A percentile compares a stretch with the other conserved stretches of the same genome.
Conservation (phyloP, 2,888 invertebrate species). For the Diarsia dahlii region DNA sequence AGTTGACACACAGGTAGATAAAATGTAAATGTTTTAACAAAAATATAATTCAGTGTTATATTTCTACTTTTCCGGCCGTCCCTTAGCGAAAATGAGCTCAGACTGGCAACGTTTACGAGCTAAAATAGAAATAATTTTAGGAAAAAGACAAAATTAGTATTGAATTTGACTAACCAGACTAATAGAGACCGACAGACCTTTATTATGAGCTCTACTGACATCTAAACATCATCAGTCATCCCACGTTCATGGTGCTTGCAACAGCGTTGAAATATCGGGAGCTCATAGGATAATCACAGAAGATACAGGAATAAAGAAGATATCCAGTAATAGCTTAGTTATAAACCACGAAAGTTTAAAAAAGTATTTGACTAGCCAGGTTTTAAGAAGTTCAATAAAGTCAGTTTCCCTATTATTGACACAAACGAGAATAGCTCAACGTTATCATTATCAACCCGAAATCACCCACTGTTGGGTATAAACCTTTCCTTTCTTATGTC, state of each 20-base stretch:
- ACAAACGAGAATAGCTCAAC: background rate
- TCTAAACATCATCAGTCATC: too few species aligned
- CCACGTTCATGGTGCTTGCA: too few species aligned
- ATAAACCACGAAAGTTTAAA: too few species aligned
- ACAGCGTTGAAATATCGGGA: too few species aligned
- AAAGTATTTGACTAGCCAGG: background rate
- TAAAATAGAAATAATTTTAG: background rate
- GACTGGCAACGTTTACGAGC: background rate
- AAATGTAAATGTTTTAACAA: slow-evolving; percentile 40
- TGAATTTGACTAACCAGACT: background rate
- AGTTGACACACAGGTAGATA: slow-evolving; percentile 35
- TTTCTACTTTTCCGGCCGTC: slow-evolving; percentile 18
- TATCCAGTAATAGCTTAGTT: too few species aligned
- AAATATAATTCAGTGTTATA: slow-evolving; percentile 14
- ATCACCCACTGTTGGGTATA: too few species aligned
- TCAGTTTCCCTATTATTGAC: background rate
- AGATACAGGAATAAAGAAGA: too few species aligned
- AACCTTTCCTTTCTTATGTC: too few species aligned
- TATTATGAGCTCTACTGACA: too few species aligned
- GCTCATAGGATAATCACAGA: too few species aligned
- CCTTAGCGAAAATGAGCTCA: background rate
- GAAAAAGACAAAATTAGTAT: background rate
- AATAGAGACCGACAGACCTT: too few species aligned
- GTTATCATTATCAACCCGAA: too few species aligned
- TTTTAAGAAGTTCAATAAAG: background rate